A percentile compares a stretch with the other conserved stretches of the same genome.
Conservation (phyloP, 2,888 invertebrate species). For the Cryptus armator region DNA sequence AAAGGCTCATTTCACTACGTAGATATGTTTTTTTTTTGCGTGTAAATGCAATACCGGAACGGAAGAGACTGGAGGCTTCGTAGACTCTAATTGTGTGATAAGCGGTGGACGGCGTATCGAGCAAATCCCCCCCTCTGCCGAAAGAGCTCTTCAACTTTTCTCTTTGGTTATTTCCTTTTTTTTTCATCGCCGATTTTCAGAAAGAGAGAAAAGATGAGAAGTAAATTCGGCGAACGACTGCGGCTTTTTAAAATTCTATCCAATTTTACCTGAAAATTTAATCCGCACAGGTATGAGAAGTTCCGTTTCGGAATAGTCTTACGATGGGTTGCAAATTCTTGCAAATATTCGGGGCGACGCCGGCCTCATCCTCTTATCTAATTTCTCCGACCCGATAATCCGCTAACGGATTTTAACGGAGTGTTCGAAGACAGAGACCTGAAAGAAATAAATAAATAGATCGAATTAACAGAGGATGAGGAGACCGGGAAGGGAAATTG, state of each 20-base stretch:
- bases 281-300: conserved; percentile 49
- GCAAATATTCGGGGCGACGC: conserved; percentile 31
- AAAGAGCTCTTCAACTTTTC: conserved; percentile 22
- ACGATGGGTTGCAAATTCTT: conserved; percentile 56
- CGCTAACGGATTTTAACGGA: background rate
- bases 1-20: conserved; percentile 19
- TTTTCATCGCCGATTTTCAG: background rate
- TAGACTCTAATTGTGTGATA: conserved; percentile 83
- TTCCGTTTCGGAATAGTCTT: conserved; percentile 49
- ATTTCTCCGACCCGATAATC: conserved; percentile 20
- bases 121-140: background rate
- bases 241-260: conserved; percentile 34
- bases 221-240: conserved; percentile 1
- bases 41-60: conserved; percentile 67
- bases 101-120: conserved; percentile 77
- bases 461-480: background rate
- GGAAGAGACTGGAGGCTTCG: conserved; percentile 74
- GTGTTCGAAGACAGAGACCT: background rate
- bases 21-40: conserved; percentile 46
- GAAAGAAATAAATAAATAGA: background rate
- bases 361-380: conserved; percentile 1
- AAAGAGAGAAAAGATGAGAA: background rate
- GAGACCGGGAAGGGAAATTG: background rate
- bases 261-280: conserved; percentile 42
- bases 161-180: conserved; percentile 28